Percentiles rank a stretch among this genome's conserved stretches.
Evolutionary conservation across 2,797 vertebrate species (phyloP).

Genomic region (Lophius americanus): DNA sequence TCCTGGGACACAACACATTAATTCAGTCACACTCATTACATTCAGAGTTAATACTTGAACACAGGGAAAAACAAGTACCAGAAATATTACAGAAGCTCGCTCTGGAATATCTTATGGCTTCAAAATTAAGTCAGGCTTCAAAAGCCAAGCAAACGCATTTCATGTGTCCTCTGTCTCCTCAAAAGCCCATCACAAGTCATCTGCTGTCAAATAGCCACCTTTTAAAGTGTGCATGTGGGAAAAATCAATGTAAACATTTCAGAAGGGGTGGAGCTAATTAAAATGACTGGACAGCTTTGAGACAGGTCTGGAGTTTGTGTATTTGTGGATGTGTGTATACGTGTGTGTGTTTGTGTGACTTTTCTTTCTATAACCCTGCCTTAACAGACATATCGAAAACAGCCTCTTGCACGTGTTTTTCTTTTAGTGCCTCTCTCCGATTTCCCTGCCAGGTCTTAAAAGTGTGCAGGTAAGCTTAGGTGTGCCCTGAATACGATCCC

Average conservation of each 20-base stretch:
- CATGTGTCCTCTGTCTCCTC: neutral
- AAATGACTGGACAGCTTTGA: slow-evolving; percentile 9
- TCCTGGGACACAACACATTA: slow-evolving; percentile 13
- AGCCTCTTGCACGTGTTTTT: neutral
- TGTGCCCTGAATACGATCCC: slow-evolving; percentile 12
- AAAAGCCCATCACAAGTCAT: neutral
- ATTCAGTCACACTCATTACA: slow-evolving; percentile 6
- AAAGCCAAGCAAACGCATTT: slow-evolving; percentile 17
- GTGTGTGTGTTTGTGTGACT: neutral
- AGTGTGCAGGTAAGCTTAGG: neutral
- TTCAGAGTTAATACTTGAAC: slow-evolving; percentile 9
- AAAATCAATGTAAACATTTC: slow-evolving; percentile 40
- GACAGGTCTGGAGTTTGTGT: neutral
- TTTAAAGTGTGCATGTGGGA: neutral
- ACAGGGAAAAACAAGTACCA: slow-evolving; percentile 5
- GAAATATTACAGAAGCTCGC: neutral
- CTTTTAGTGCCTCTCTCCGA: neutral
- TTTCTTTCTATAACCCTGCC: neutral
- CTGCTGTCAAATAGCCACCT: slow-evolving; percentile 11
- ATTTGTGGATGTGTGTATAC: neutral
- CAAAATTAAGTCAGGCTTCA: slow-evolving; percentile 21
- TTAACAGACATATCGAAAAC: neutral
- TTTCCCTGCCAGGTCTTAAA: neutral
- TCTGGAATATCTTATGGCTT: slow-evolving; percentile 16
- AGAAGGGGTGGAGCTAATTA: slow-evolving; percentile 32